Percentiles rank a stretch among this genome's conserved stretches.
These are phyloP conservation scores for Tenualosa ilisha DNA, from an alignment of 2,797 vertebrate genomes.

Conservation along the genomic window DNA sequence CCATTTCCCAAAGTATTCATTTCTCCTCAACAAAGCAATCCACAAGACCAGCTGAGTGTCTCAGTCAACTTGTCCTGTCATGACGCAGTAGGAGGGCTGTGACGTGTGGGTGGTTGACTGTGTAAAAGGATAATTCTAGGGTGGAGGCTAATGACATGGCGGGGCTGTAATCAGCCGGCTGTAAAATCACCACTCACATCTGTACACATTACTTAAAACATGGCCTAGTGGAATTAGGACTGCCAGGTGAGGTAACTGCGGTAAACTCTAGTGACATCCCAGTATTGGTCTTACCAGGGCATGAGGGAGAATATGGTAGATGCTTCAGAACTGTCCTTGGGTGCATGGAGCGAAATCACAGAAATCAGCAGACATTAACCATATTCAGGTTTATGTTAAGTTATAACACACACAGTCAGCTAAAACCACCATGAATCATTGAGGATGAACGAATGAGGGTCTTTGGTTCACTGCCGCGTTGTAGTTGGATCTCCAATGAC, in stretches of 20 bases:
- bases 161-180: slow-evolving; percentile 46
- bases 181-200: slow-evolving; percentile 34
- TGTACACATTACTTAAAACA: not conserved
- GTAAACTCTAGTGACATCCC: not conserved
- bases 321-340: not conserved
- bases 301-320: not conserved
- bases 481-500: slow-evolving; percentile 59
- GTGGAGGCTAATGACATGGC: slow-evolving; percentile 43
- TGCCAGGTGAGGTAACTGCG: not conserved
- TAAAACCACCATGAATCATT: not conserved
- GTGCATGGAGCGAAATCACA: not conserved
- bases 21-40: not conserved
- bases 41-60: not conserved
- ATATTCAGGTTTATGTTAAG: not conserved
- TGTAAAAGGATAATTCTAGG: slow-evolving; percentile 13
- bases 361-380: slow-evolving; percentile 1
- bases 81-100: not conserved
- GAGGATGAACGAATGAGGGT: not conserved
- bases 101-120: slow-evolving; percentile 7
- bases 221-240: not conserved
- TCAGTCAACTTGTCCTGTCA: not conserved
- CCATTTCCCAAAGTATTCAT: not conserved
- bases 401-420: not conserved
- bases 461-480: slow-evolving; percentile 34
- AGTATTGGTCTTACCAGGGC: not conserved